Evolutionary conservation across 2,888 invertebrate genomes (phyloP), one percentile per base, ranked within the genome.

Genomic region (Eudemis profundana): DNA sequence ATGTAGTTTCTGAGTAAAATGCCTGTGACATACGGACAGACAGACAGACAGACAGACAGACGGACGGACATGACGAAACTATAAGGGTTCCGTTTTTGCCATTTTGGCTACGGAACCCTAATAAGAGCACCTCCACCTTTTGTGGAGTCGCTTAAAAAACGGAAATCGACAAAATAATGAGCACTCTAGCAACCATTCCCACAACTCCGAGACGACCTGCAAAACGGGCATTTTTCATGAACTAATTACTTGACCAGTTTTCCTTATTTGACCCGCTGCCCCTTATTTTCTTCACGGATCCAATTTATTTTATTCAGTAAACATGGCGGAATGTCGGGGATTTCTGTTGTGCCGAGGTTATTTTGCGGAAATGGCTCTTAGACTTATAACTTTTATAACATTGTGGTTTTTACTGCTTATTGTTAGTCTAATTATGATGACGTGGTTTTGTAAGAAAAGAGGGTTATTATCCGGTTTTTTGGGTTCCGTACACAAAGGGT

Each of bases 271-370:
- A 42, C 27, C 50, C 15, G 27, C 23, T 29, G 27, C 27, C 53
- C 27, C 23, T 15, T 42, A 17, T 29, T 27, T 29, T 19, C 42
- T 44, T 44, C 42, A 44, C 56, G 56, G 29, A 56, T 56, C 56
- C 42, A 56, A 56, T 56, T 56, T 56, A 56, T 44, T 56, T 56
- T 44, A 56, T 29, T 56, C n/a, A 29, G 40, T 5, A 44, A 51
- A 46, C 17, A 56, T 42, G 54, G 40, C 17, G 42, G 42, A 29
- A 27, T 27, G 27, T 7, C 27, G 7, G 4, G 19, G 29, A n/a
- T 19, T 29, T 42, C 17, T 29, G 54, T 14, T 27, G 47, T 19
- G 33, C n/a, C n/a, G n/a, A 5, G 23, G 15, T 27, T 15, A 10
- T 51, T 51, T 19, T n/a, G 19, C 21, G 7, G 51, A 17, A 10